A percentile compares a stretch with the other conserved stretches of the same genome.
Conservation (phyloP, 1,140 invertebrate species). For the Philopotamus ludificatus region DNA sequence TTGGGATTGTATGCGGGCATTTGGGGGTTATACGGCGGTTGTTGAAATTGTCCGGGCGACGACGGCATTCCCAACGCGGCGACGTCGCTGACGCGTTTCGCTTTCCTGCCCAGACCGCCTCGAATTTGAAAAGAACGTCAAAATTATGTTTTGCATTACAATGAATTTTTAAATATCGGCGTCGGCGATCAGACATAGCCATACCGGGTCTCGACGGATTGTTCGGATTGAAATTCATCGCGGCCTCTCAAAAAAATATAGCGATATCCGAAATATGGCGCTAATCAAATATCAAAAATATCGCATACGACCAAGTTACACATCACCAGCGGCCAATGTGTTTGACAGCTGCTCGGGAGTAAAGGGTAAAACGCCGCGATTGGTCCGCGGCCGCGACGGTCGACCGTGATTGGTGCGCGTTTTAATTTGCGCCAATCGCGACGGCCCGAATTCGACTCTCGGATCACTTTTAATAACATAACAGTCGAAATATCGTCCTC, state of each 20-base stretch:
- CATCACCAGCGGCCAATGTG: conserved; percentile 12
- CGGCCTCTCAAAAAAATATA: conserved; percentile 11
- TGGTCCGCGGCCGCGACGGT: not conserved
- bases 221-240: conserved; percentile 22
- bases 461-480: not conserved
- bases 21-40: conserved; percentile 22
- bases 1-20: conserved; percentile 7
- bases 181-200: no score
- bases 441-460: not conserved
- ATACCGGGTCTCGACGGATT: conserved; percentile 14
- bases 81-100: conserved; percentile 65
- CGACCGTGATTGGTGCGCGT: not conserved
- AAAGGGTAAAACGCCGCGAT: not conserved
- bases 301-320: conserved; percentile 1
- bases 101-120: conserved; percentile 52
- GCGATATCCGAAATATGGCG: conserved; percentile 17
- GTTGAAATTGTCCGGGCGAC: conserved; percentile 36
- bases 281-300: not conserved
- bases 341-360: not conserved
- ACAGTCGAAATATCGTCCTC: no score
- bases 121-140: no score
- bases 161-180: conserved; percentile 33
- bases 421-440: conserved; percentile 5
- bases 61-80: conserved; percentile 60
- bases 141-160: not conserved